A percentile compares a stretch with the other conserved stretches of the same genome.
These are phyloP conservation scores for Merops nubicus DNA, from an alignment of 2,113 vertebrate species.

Conservation along the genomic window DNA sequence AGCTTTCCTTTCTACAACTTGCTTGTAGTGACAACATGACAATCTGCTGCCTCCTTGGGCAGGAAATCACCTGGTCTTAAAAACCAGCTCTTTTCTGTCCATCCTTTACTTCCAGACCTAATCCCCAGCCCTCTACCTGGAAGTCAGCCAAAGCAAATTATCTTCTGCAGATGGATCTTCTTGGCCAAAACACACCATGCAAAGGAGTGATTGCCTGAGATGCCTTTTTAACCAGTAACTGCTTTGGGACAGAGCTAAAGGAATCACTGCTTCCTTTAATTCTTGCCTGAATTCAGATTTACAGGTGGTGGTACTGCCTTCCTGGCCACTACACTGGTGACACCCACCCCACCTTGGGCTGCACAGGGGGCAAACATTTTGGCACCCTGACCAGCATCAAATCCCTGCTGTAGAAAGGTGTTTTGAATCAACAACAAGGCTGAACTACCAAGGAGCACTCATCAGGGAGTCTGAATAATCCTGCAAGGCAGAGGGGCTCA, in stretches of 20 bases:
- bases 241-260: neutral
- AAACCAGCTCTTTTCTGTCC: neutral
- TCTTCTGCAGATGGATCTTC: neutral
- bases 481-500: neutral
- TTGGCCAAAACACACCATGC: neutral
- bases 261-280: rapidly evolving
- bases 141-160: neutral
- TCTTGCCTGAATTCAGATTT: neutral
- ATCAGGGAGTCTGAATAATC: neutral
- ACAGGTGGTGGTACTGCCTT: neutral
- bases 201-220: neutral
- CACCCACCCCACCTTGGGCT: too few species aligned
- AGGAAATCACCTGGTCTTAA: neutral
- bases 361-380: neutral
- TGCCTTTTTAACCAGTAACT: neutral
- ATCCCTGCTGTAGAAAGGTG: neutral
- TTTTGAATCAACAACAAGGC: neutral
- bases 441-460: neutral
- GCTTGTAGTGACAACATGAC: neutral
- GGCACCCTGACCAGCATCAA: neutral
- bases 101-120: neutral
- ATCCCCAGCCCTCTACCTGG: neutral
- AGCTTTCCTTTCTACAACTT: neutral
- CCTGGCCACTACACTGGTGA: rapidly evolving
- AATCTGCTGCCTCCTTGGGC: neutral